Percentiles rank a stretch among this genome's conserved stretches.
phyloP scores from a whole-genome alignment of 2,113 vertebrate genomes.

The Thalassarche chlororhynchos region DNA sequence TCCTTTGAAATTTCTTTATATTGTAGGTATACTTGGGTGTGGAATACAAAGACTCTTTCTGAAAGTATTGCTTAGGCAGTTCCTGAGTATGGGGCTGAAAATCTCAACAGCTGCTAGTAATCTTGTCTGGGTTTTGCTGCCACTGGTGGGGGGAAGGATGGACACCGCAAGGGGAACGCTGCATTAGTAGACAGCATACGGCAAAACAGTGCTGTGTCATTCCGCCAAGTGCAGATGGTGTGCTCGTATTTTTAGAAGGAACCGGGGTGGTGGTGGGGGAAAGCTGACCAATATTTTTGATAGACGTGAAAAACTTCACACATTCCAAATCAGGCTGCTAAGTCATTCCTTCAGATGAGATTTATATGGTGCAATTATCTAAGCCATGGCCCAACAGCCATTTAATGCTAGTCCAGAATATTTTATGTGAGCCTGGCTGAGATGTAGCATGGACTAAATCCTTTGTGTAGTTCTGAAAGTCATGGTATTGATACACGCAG shows the following conservation, averaged over 20 bases:
- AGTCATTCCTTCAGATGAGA: not conserved
- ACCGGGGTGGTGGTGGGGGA: not conserved
- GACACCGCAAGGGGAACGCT: not conserved
- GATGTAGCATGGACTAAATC: not conserved
- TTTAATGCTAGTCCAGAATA: not conserved
- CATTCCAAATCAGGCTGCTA: not conserved
- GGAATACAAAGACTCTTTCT: not conserved
- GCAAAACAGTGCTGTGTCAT: not conserved
- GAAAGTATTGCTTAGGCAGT: not conserved
- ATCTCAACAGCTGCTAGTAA: not conserved
- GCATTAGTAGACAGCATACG: not conserved
- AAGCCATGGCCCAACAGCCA: not conserved
- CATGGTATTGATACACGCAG: rapidly evolving
- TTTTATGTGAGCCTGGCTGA: not conserved
- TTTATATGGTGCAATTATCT: not conserved
- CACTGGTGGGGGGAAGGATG: not conserved
- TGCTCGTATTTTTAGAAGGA: not conserved
- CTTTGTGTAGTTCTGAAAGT: not conserved
- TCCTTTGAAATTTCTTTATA: not conserved
- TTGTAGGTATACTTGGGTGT: not conserved
- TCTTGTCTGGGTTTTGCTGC: not conserved
- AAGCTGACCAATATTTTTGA: not conserved
- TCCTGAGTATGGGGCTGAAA: not conserved
- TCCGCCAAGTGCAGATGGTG: not conserved
- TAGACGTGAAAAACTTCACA: not conserved